Evolutionary conservation across 2,797 vertebrate species (phyloP).

Genomic region (Gadopsis marmoratus): DNA sequence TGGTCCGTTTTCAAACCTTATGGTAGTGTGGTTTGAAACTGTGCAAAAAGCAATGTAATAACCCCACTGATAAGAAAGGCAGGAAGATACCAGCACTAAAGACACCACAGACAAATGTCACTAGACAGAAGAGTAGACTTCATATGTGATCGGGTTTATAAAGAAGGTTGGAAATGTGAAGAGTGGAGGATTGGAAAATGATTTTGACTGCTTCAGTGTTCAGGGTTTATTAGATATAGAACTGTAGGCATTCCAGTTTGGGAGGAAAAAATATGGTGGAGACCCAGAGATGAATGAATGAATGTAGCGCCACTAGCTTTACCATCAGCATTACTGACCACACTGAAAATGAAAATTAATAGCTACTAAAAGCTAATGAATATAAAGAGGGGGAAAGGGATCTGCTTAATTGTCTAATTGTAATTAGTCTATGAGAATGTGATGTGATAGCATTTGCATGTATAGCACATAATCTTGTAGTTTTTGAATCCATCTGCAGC

Average conservation of each 20-base stretch:
- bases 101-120: slow-evolving; percentile 36
- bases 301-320: slow-evolving; percentile 54
- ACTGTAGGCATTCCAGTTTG: slow-evolving; percentile 43
- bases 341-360: slow-evolving; percentile 70
- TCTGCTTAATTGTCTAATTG: too few relatives aligned
- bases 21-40: not conserved
- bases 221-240: slow-evolving; percentile 51
- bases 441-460: not conserved
- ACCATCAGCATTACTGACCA: slow-evolving; percentile 28
- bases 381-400: too few relatives aligned
- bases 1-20: not conserved
- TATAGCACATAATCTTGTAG: not conserved
- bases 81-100: slow-evolving; percentile 23
- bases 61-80: slow-evolving; percentile 37
- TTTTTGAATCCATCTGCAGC: not conserved
- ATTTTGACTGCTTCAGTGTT: slow-evolving; percentile 40
- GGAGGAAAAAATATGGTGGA: slow-evolving; percentile 62
- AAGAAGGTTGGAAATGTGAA: slow-evolving; percentile 44
- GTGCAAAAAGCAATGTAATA: slow-evolving; percentile 32
- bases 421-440: not conserved
- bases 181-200: slow-evolving; percentile 28
- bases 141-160: slow-evolving; percentile 59
- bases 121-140: slow-evolving; percentile 50
- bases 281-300: slow-evolving; percentile 62
- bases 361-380: slow-evolving; percentile 55